phyloP scores from a whole-genome alignment of 2,797 vertebrate genomes.

The Falco concolor region DNA sequence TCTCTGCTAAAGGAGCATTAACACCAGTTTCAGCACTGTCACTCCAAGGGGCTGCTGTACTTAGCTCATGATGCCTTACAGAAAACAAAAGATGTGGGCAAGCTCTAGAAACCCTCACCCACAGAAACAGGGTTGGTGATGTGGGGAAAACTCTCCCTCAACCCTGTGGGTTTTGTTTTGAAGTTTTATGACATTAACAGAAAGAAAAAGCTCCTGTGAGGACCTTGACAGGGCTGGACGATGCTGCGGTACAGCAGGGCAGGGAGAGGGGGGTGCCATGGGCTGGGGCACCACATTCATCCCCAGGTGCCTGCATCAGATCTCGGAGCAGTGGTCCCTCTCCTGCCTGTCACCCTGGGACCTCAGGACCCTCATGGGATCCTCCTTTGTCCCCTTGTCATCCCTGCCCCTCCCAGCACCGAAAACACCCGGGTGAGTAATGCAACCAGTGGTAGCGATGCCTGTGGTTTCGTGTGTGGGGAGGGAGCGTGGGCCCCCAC shows the following conservation, averaged over 20 bases:
- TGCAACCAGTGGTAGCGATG: rapidly evolving
- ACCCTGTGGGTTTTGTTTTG: neutral
- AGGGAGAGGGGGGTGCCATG: neutral
- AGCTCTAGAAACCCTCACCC: neutral
- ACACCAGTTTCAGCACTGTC: neutral
- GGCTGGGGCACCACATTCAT: rapidly evolving
- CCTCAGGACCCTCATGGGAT: neutral
- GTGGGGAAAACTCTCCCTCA: neutral
- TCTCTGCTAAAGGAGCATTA: neutral
- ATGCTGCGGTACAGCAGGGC: neutral
- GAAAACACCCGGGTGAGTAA: neutral
- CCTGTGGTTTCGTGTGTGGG: neutral
- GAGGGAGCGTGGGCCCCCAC: neutral
- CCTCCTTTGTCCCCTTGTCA: neutral
- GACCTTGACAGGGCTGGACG: neutral
- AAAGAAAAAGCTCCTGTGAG: neutral
- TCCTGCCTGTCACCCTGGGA: too few species aligned
- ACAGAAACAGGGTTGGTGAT: neutral
- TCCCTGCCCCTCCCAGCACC: neutral
- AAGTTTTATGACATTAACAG: rapidly evolving
- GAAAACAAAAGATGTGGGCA: neutral
- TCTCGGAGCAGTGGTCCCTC: neutral
- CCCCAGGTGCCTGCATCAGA: neutral
- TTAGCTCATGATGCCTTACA: neutral
- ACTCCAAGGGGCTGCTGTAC: neutral